Percentiles rank a stretch among this genome's conserved stretches.
phyloP scores from a whole-genome alignment of 2,888 invertebrate genomes.

The Cataglyphis cursor region DNA sequence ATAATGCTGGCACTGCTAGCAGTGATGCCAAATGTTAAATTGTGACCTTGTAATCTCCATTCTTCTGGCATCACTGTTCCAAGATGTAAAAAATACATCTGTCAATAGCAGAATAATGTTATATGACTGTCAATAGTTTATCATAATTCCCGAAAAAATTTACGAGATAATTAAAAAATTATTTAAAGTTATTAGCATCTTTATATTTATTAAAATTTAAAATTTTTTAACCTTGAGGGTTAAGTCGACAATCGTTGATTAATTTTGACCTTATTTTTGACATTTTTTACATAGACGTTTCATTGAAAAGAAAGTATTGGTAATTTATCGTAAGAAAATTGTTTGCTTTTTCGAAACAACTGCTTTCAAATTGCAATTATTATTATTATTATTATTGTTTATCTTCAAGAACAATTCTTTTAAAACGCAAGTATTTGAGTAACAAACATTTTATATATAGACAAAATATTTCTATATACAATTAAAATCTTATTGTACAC shows the following conservation, averaged over 20 bases:
- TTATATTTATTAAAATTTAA: not conserved
- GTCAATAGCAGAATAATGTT: not conserved
- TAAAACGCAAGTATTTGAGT: not conserved
- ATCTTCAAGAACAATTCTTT: not conserved
- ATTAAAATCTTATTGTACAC: not conserved
- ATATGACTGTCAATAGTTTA: not conserved
- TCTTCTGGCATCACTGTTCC: too few species aligned
- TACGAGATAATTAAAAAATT: not conserved
- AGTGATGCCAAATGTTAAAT: too few species aligned
- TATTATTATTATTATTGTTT: not conserved
- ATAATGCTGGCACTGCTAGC: too few species aligned
- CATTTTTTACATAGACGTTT: not conserved
- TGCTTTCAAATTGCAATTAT: not conserved
- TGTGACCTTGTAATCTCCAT: too few species aligned
- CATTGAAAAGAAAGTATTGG: not conserved
- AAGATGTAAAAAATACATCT: conserved; percentile 6
- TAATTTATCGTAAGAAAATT: not conserved
- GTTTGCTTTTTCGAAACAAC: not conserved
- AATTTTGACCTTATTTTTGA: not conserved
- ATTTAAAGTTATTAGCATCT: not conserved
- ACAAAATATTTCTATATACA: not conserved
- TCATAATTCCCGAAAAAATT: not conserved
- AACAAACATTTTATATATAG: not conserved
- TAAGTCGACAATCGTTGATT: not conserved
- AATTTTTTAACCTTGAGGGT: not conserved